phyloP scores from a whole-genome alignment of 1,140 invertebrate genomes.

The Leptopilina clavipes region DNA sequence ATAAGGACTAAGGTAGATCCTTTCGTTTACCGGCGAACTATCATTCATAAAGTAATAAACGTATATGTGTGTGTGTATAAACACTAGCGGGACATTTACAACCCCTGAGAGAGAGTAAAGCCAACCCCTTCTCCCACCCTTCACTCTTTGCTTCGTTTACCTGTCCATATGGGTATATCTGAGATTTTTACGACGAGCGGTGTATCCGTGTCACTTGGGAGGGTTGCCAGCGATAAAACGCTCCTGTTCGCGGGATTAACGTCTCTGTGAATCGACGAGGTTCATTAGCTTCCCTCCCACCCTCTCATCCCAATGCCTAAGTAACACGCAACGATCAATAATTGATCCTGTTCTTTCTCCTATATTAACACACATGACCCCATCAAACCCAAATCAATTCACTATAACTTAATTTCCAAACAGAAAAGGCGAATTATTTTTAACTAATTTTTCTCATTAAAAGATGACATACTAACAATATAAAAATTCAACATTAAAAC shows the following conservation, averaged over 20 bases:
- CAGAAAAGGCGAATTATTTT: too few relatives aligned
- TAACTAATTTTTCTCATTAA: too few relatives aligned
- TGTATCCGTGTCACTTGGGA: constrained; percentile 59
- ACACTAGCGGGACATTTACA: constrained; percentile 58
- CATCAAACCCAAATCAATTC: not conserved
- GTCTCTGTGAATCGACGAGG: constrained; percentile 58
- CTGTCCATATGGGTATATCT: constrained; percentile 63
- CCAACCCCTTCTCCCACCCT: not conserved
- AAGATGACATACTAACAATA: too few relatives aligned
- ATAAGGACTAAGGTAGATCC: constrained; percentile 31
- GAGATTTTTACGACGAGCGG: constrained; percentile 70
- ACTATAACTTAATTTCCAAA: too few relatives aligned
- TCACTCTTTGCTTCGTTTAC: constrained; percentile 48
- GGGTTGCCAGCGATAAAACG: constrained; percentile 68
- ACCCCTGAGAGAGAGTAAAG: constrained; percentile 40
- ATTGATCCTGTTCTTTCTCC: not conserved
- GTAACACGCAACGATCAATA: constrained; percentile 11
- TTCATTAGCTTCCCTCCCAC: constrained; percentile 58
- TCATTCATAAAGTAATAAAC: constrained; percentile 59
- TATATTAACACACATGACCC: not conserved
- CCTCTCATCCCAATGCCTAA: constrained; percentile 45
- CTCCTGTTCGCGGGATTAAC: constrained; percentile 69
- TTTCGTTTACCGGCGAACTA: constrained; percentile 51
- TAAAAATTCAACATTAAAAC: too few relatives aligned
- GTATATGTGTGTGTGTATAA: constrained; percentile 36